Conservation (phyloP, 2,113 vertebrate species). For the Desmodus rotundus region DNA sequence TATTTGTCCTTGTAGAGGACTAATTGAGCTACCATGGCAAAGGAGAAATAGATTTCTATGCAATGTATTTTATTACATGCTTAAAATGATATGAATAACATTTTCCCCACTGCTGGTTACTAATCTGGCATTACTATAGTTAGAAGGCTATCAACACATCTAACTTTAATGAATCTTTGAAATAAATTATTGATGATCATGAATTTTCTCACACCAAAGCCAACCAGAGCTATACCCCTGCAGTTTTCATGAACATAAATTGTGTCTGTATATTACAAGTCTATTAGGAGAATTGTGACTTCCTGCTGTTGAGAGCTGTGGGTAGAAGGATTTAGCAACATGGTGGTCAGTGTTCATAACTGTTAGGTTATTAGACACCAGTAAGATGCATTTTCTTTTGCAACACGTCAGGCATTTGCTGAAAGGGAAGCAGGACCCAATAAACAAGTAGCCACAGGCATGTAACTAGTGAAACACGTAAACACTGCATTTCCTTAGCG, state of each 20-base stretch:
- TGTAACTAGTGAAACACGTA: background rate
- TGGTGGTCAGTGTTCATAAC: constrained; percentile 59
- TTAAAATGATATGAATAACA: background rate
- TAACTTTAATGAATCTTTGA: constrained; percentile 58
- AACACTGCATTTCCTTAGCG: background rate
- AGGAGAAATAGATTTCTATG: background rate
- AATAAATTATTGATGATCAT: constrained; percentile 67
- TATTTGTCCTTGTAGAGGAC: background rate
- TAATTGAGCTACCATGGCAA: background rate
- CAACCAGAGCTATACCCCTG: constrained; percentile 52
- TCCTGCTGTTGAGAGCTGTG: constrained; percentile 62
- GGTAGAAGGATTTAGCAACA: constrained; percentile 56
- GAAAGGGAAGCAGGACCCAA: background rate
- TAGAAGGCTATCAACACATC: constrained; percentile 28
- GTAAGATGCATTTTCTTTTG: constrained; percentile 47
- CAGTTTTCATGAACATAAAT: constrained; percentile 68
- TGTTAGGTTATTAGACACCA: constrained; percentile 25
- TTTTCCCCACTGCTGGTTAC: background rate
- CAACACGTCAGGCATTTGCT: background rate
- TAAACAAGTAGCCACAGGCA: background rate
- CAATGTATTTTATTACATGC: constrained; percentile 20
- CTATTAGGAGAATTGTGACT: constrained; percentile 57
- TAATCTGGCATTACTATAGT: constrained; percentile 21
- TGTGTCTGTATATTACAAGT: constrained; percentile 50
- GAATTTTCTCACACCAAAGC: constrained; percentile 38